Base-by-base conservation (phyloP, 2,113 vertebrate genomes). In the Argyrosomus japonicus region DNA sequence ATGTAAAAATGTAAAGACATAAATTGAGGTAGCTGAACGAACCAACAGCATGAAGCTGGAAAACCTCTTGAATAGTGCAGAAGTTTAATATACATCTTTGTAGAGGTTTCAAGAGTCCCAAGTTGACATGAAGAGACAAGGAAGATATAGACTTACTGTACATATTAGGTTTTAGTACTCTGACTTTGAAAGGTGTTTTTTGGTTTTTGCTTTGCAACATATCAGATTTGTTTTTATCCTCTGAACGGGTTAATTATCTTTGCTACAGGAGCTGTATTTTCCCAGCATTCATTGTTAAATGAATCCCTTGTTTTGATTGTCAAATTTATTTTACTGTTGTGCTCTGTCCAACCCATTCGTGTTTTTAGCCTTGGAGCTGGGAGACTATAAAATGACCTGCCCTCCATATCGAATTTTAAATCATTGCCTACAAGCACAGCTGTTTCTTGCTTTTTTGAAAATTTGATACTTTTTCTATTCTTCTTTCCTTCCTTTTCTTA, bases 31-130 rank as follows among this genome's bases (percentile, higher is more conserved):
- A 23, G 7, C 25, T 71, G 18, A 68, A 47, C 10, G 6, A 11
- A 15, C 25, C 19, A 51, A 47, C 50, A 48, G 47, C 58, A 60
- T 84, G 60, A 62, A 77, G 68, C 23, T 68, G 71, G 17, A 68
- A 32, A n/a, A 11, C 61, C 29, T 70, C 62, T 72, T 71, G n/a
- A 50, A 36, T 43, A 68, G 32, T 68, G 29, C 57, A 76, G 50
- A 43, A 60, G 15, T 84, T 69, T 65, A 85, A 83, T 75, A 27
- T 43, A 50, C 2, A 51, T 57, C 36, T 63, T 62, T 80, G 57
- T n/a, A 67, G 54, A 67, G 18, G 32, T 79, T 75, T 85, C 77
- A 25, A 64, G 68, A 73, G 40, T 17, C 43, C 43, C 14, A n/a
- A 61, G 68, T 71, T 89, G 68, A 77, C 68, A 61, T 50, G 40